phyloP scores from a whole-genome alignment of 2,888 invertebrate species.

The Furcula furcula region DNA sequence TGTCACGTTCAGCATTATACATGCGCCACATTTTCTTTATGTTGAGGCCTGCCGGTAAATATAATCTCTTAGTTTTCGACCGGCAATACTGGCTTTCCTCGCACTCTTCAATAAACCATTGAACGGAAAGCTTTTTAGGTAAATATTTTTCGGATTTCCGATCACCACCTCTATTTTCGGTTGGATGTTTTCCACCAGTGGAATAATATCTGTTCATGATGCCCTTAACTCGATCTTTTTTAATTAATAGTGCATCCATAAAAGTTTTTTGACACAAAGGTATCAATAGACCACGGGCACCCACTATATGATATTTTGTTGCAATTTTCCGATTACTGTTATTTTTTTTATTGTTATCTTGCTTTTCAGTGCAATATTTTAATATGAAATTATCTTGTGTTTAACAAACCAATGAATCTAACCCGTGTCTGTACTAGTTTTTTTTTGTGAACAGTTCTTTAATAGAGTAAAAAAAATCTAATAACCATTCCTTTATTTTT shows the following conservation, averaged over 20 bases:
- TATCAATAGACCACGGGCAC: conserved; percentile 4
- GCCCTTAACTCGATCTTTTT: conserved; percentile 10
- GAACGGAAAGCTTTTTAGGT: conserved; percentile 13
- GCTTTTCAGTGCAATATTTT: conserved; percentile 15
- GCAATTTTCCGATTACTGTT: conserved; percentile 16
- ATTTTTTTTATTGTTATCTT: conserved; percentile 10
- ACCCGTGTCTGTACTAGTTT: too few species aligned
- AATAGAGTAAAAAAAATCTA: too few species aligned
- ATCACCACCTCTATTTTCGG: conserved; percentile 18
- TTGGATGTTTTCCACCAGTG: conserved; percentile 5
- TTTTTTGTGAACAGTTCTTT: too few species aligned
- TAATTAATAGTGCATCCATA: conserved; percentile 4
- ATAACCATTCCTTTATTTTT: too few species aligned
- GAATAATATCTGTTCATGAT: conserved; percentile 10
- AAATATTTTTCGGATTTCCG: conserved; percentile 7
- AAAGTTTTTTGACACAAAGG: conserved; percentile 8
- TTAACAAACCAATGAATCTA: too few species aligned
- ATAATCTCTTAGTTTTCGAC: not conserved
- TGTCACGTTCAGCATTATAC: too few species aligned
- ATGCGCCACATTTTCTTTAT: not conserved
- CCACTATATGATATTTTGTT: conserved; percentile 14
- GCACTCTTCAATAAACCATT: conserved; percentile 13
- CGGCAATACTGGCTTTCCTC: conserved; percentile 10
- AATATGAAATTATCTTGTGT: conserved; percentile 18
- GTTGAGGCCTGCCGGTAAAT: not conserved